phyloP scores from a whole-genome alignment of 2,888 invertebrate species.

The Hypercompe scribonia region DNA sequence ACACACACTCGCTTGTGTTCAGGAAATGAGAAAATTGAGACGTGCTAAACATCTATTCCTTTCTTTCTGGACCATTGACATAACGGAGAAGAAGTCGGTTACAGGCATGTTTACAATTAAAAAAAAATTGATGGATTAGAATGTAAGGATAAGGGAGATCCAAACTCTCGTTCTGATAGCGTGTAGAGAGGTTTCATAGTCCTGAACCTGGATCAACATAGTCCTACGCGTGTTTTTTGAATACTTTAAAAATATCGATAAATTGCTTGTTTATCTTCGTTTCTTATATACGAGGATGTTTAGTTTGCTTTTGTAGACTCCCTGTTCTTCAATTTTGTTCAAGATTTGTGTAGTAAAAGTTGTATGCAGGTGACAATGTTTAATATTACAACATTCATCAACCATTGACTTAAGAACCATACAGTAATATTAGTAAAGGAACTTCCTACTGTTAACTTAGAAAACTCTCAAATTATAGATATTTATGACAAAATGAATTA shows the following conservation, averaged over 20 bases:
- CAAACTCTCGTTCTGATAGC: too few species aligned
- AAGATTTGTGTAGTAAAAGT: neutral
- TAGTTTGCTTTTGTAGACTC: too few species aligned
- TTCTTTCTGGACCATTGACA: too few species aligned
- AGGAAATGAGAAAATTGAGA: neutral
- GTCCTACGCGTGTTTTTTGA: too few species aligned
- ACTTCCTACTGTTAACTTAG: neutral
- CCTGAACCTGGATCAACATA: too few species aligned
- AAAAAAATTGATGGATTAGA: too few species aligned
- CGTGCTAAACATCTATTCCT: neutral
- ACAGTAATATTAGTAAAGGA: neutral
- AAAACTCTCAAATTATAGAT: conserved; percentile 3
- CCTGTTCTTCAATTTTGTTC: neutral
- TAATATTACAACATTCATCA: neutral
- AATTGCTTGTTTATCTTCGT: too few species aligned
- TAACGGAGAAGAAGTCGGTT: too few species aligned
- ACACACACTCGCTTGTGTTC: neutral
- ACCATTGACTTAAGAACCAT: neutral
- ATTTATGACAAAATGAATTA: conserved; percentile 8
- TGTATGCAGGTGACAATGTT: neutral
- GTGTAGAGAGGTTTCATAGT: too few species aligned
- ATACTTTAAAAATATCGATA: too few species aligned
- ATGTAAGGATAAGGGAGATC: neutral
- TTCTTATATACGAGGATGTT: too few species aligned
- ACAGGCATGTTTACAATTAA: too few species aligned